phyloP scores from a whole-genome alignment of 2,113 vertebrate genomes.

The Corythornis madagascariensis region DNA sequence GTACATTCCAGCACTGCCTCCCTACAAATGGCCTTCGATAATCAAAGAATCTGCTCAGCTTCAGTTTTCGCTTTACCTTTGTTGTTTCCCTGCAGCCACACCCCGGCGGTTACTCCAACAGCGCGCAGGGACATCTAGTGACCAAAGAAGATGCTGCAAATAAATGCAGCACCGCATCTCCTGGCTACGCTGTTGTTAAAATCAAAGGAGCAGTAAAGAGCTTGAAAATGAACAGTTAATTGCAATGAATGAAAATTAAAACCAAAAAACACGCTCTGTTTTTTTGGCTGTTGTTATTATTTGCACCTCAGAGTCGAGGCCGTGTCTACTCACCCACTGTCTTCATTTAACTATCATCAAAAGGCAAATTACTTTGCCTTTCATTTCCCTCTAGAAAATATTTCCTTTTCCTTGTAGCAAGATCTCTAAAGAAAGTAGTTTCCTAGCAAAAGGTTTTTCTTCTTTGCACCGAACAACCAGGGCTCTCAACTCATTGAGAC shows the following conservation, averaged over 20 bases:
- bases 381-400: background rate
- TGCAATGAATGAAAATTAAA: too few species aligned
- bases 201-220: background rate
- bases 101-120: background rate
- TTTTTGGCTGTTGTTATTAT: background rate
- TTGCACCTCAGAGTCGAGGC: background rate
- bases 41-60: background rate
- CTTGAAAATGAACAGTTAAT: background rate
- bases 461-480: background rate
- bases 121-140: constrained; percentile 65
- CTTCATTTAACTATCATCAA: background rate
- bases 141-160: background rate
- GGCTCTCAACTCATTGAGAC: background rate
- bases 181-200: background rate
- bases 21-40: too few species aligned
- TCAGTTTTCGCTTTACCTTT: background rate
- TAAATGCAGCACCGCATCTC: rapidly evolving
- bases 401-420: background rate
- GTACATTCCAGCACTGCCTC: background rate
- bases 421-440: background rate
- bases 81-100: background rate
- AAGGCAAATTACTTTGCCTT: background rate
- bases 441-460: background rate
- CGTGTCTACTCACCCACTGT: background rate
- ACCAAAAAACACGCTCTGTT: rapidly evolving